Evolutionary conservation across 2,797 vertebrate species (phyloP).

Genomic region (Darevskia nairensis): DNA sequence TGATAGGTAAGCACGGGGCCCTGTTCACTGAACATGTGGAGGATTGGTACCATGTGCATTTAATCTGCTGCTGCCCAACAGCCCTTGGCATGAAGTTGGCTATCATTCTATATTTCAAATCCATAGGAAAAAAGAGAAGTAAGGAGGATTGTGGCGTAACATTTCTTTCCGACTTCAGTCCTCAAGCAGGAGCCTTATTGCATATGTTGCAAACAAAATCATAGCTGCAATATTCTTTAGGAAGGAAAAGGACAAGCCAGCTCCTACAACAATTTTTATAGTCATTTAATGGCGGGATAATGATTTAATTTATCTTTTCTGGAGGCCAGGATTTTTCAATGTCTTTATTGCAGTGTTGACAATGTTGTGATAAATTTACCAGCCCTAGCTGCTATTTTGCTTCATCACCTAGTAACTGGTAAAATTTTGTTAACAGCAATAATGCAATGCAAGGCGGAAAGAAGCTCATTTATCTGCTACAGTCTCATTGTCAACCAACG

Average conservation of each 20-base stretch:
- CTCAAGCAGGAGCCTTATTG: background rate
- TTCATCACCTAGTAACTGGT: background rate
- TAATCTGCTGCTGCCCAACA: background rate
- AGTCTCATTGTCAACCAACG: background rate
- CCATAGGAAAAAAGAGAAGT: background rate
- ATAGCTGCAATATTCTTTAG: background rate
- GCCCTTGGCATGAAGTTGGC: background rate
- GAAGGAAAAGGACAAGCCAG: background rate
- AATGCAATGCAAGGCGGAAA: background rate
- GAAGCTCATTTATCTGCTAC: background rate
- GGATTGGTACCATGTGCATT: background rate
- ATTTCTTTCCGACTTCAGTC: background rate
- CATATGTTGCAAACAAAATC: background rate
- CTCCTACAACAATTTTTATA: background rate
- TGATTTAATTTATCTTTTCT: background rate
- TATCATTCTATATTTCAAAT: background rate
- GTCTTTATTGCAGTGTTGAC: background rate
- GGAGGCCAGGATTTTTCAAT: constrained; percentile 10
- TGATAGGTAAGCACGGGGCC: no score
- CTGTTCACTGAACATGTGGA: background rate
- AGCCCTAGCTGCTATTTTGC: background rate
- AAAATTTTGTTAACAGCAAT: background rate
- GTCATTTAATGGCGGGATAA: background rate
- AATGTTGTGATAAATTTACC: constrained; percentile 4
- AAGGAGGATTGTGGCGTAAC: no score